Conservation (phyloP, 2,113 vertebrate species). For the Urocolius indicus region DNA sequence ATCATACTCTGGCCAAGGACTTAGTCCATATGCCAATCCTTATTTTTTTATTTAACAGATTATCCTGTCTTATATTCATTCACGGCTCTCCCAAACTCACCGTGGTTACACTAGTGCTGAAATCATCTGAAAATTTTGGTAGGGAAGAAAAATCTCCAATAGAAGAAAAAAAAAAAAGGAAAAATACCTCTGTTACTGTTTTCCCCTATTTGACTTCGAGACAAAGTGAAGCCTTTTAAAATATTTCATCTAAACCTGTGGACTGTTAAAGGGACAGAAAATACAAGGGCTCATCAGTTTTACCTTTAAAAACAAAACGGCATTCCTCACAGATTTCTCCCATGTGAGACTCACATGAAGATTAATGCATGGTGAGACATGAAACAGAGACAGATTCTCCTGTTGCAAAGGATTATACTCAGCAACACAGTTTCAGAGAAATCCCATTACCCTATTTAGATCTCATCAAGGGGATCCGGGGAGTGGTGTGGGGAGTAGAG, state of each 20-base stretch:
- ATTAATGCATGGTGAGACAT: background rate
- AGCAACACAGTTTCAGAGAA: background rate
- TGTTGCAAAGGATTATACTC: background rate
- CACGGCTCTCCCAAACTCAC: background rate
- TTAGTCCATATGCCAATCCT: background rate
- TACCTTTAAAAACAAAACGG: background rate
- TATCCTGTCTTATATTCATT: background rate
- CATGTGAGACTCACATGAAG: background rate
- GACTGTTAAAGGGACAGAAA: background rate
- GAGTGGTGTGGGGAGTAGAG: rapidly evolving
- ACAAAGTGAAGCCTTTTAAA: background rate
- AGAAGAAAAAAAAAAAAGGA: background rate
- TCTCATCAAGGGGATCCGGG: background rate
- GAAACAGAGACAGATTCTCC: background rate
- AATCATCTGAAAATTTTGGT: background rate
- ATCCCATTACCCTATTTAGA: background rate
- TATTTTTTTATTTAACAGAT: background rate
- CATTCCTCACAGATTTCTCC: background rate
- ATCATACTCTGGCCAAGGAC: background rate
- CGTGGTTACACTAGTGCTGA: background rate
- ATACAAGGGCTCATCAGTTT: background rate
- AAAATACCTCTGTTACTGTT: background rate
- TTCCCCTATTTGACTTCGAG: background rate
- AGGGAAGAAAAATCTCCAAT: background rate
- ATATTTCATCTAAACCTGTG: background rate